phyloP scores from a whole-genome alignment of 2,113 vertebrate genomes.

The Proterorhinus semilunaris region DNA sequence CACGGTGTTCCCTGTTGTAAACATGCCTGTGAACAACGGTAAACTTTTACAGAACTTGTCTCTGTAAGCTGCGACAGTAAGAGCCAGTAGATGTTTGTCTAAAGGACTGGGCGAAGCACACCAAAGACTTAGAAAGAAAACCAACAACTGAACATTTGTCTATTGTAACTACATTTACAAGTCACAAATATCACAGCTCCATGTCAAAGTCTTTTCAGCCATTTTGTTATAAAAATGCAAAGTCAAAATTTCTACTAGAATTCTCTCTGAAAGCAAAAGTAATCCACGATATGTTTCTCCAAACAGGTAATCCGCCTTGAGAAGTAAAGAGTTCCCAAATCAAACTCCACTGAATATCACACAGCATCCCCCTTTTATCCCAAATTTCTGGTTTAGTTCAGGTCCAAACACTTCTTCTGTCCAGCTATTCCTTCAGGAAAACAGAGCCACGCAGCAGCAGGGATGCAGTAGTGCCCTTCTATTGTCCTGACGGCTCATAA shows the following conservation, averaged over 20 bases:
- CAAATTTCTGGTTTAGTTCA: constrained; percentile 7
- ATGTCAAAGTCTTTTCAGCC: too few relatives aligned
- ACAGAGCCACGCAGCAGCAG: constrained; percentile 20
- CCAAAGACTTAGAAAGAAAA: too few relatives aligned
- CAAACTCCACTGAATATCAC: constrained; percentile 23
- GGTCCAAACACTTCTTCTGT: neutral
- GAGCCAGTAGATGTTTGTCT: constrained; percentile 8
- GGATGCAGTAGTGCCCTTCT: constrained; percentile 52
- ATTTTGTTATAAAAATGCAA: too few relatives aligned
- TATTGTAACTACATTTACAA: too few relatives aligned
- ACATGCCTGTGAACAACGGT: constrained; percentile 5
- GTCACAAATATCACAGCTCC: too few relatives aligned
- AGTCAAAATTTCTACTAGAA: too few relatives aligned
- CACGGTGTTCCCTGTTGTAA: neutral
- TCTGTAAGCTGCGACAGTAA: constrained; percentile 25
- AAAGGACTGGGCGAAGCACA: constrained; percentile 3
- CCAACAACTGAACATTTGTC: too few relatives aligned
- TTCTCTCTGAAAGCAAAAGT: neutral
- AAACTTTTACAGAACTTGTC: neutral
- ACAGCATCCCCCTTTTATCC: constrained; percentile 2
- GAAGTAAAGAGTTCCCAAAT: constrained; percentile 13
- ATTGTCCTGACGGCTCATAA: constrained; percentile 59
- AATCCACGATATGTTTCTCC: constrained; percentile 26
- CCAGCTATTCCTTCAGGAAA: constrained; percentile 11
- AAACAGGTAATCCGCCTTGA: constrained; percentile 28